These are phyloP conservation scores for Eucriotettix oculatus DNA, from an alignment of 2,888 invertebrate species.

Conservation along the genomic window DNA sequence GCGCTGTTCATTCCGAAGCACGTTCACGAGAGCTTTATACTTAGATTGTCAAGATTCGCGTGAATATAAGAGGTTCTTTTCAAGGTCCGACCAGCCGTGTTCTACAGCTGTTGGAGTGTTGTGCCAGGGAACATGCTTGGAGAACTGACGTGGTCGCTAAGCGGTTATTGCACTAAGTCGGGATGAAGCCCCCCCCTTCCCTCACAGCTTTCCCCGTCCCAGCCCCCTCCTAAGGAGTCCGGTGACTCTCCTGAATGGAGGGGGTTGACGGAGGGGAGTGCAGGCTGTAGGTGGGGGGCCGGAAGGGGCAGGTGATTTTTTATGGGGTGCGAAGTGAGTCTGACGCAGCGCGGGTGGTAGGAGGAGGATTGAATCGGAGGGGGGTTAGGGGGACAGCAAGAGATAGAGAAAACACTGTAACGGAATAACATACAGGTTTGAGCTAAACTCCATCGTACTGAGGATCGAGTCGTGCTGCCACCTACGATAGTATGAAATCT, in stretches of 20 bases:
- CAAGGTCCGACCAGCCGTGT: too few relatives aligned
- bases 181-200: background rate
- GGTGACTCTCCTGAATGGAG: background rate
- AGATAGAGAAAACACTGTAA: background rate
- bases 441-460: too few relatives aligned
- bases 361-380: background rate
- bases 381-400: background rate
- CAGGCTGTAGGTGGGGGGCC: background rate
- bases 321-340: background rate
- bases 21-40: too few relatives aligned
- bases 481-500: too few relatives aligned
- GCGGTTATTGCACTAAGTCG: background rate
- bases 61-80: too few relatives aligned
- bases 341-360: background rate
- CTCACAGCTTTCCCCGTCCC: background rate
- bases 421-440: too few relatives aligned
- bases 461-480: too few relatives aligned
- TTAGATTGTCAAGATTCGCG: too few relatives aligned
- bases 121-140: too few relatives aligned
- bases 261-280: background rate
- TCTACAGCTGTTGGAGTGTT: too few relatives aligned
- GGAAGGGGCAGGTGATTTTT: background rate
- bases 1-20: too few relatives aligned
- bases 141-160: background rate
- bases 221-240: background rate